phyloP scores from a whole-genome alignment of 2,888 invertebrate species.

The Lamproptera curius region DNA sequence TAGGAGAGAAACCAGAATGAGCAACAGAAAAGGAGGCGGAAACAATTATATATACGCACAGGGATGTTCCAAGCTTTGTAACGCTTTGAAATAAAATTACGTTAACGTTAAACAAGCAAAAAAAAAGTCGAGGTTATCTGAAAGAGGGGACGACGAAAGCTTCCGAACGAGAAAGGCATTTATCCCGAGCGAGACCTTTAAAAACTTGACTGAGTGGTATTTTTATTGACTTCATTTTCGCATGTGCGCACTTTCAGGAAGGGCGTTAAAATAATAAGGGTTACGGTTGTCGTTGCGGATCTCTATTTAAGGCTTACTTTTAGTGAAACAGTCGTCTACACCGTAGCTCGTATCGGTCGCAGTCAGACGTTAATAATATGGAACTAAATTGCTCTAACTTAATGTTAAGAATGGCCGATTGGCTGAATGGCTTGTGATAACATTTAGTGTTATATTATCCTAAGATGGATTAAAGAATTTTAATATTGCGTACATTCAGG shows the following conservation, averaged over 20 bases:
- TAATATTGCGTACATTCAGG: too few relatives aligned
- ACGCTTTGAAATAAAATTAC: not conserved
- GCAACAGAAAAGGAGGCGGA: not conserved
- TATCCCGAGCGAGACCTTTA: constrained; percentile 10
- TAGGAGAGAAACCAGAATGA: not conserved
- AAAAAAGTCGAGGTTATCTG: not conserved
- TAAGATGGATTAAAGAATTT: too few relatives aligned
- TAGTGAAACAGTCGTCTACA: too few relatives aligned
- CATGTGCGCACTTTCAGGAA: constrained; percentile 15
- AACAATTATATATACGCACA: not conserved
- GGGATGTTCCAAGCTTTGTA: not conserved
- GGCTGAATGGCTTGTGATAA: too few relatives aligned
- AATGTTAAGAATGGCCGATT: too few relatives aligned
- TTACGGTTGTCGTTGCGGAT: too few relatives aligned
- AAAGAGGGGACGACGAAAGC: not conserved
- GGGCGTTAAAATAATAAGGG: constrained; percentile 9
- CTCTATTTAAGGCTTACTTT: too few relatives aligned
- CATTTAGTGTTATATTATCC: too few relatives aligned
- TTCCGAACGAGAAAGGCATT: constrained; percentile 8
- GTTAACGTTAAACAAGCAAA: not conserved
- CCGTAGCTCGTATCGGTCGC: too few relatives aligned
- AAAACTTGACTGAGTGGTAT: constrained; percentile 17
- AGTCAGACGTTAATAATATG: too few relatives aligned
- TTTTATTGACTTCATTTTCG: constrained; percentile 18
- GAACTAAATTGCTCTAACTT: too few relatives aligned